A percentile compares a stretch with the other conserved stretches of the same genome.
phyloP scores from a whole-genome alignment of 2,888 invertebrate species.

The Cosmia trapezina region DNA sequence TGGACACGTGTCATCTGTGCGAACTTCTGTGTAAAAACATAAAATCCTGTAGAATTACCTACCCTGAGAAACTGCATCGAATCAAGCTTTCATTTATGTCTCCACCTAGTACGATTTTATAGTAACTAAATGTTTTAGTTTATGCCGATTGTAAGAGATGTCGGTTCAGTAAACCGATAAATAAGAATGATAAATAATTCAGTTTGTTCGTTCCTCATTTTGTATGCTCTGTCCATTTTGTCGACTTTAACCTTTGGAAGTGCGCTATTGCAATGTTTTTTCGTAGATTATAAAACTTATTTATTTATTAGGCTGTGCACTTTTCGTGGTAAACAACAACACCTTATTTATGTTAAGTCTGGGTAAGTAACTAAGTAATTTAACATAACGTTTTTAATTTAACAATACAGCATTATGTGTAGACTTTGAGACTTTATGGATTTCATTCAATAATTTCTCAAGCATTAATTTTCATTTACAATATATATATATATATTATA shows the following conservation, averaged over 20 bases:
- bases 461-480: not conserved
- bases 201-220: not conserved
- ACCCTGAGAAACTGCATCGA: not conserved
- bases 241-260: not conserved
- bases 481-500: no score
- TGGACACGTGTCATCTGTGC: not conserved
- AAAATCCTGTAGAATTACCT: no score
- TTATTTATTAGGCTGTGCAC: no score
- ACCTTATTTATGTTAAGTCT: not conserved
- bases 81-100: not conserved
- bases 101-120: not conserved
- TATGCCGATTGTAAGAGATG: constrained; percentile 2
- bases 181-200: not conserved
- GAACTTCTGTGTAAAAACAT: not conserved
- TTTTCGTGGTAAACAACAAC: constrained; percentile 4
- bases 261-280: no score
- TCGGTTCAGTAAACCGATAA: not conserved
- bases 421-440: no score
- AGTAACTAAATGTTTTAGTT: constrained; percentile 6
- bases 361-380: constrained; percentile 5
- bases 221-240: no score
- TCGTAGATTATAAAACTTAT: no score
- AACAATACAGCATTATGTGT: not conserved
- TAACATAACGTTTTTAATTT: no score
- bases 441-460: not conserved